Base-by-base conservation (phyloP, 2,797 vertebrate species). In the Thalassophryne amazonica region DNA sequence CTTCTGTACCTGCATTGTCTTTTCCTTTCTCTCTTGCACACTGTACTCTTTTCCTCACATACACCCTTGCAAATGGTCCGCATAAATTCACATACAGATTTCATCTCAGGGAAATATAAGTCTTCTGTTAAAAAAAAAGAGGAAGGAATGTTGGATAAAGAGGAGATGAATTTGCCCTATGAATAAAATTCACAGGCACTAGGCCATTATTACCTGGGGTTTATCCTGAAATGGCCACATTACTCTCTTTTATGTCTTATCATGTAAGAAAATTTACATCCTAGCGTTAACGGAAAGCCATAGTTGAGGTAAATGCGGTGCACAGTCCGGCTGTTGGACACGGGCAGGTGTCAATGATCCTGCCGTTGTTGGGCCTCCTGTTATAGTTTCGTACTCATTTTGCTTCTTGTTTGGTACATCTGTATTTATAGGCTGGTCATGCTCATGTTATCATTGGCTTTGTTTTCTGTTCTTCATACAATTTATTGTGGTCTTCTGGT, bases 131-230 rank as follows among this genome's bases (percentile, higher is more conserved):
- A 73, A 81, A 70, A 61, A 37, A 55, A 70, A 61, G 37, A 55
- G 57, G 52, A 63, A 60, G 15, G 45, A 39, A 64, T 64, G 66
- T 69, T 53, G 65, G 55, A 68, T 70, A 66, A 80, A 78, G 69
- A 75, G 41, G 61, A 65, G 67, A 80, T 73, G 55, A 81, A 76
- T 82, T 78, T 69, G 53, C 60, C 60, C 66, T 24, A 47, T 75
- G 71, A 80, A 78, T 80, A 75, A 74, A 76, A 78, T 69, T 73
- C 67, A 62, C 49, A 61, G 59, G 49, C 60, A 69, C 56, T 23
- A 6, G 57, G 61, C 76, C 73, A 78, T 76, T 72, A 77, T 80
- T 74, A 75, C 66, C 50, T 56, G 1, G 21, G 60, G 70, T 83
- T 80, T 70, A 73, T 80, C 61, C 39, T 63, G 33, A 37, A 76